phyloP scores from a whole-genome alignment of 2,797 vertebrate species.

The Periparus ater region DNA sequence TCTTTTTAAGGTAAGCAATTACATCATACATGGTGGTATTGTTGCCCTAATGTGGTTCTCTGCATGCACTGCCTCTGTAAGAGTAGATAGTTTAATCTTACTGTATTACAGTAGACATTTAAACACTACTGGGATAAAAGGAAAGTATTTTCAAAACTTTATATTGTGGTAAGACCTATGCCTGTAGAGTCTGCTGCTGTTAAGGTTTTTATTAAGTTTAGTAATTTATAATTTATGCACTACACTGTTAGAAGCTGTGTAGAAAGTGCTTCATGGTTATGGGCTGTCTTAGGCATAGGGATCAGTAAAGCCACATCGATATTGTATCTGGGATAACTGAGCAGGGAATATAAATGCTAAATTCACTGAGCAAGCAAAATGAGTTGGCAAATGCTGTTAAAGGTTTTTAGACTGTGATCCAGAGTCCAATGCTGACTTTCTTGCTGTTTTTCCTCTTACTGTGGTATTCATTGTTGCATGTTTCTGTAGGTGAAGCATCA shows the following conservation, averaged over 20 bases:
- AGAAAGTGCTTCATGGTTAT: not conserved
- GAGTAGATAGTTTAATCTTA: not conserved
- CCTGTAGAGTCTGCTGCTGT: not conserved
- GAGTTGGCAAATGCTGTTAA: not conserved
- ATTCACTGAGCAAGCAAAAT: not conserved
- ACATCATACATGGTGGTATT: not conserved
- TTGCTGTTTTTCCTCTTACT: not conserved
- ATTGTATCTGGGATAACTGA: not conserved
- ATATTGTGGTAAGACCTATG: not conserved
- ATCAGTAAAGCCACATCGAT: not conserved
- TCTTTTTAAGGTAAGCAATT: not conserved
- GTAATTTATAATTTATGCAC: not conserved
- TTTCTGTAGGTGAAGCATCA: not conserved
- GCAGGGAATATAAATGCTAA: not conserved
- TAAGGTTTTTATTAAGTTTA: not conserved
- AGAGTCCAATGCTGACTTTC: not conserved
- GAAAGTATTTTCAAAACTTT: not conserved
- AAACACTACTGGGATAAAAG: not conserved
- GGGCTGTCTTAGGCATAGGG: not conserved
- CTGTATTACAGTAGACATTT: not conserved
- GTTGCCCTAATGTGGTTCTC: not conserved
- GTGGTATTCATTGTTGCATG: not conserved
- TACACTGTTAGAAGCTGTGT: not conserved
- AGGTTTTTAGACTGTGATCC: not conserved
- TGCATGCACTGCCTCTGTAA: not conserved